Conservation (phyloP, 2,888 invertebrate species). For the Drosophila falleni region DNA sequence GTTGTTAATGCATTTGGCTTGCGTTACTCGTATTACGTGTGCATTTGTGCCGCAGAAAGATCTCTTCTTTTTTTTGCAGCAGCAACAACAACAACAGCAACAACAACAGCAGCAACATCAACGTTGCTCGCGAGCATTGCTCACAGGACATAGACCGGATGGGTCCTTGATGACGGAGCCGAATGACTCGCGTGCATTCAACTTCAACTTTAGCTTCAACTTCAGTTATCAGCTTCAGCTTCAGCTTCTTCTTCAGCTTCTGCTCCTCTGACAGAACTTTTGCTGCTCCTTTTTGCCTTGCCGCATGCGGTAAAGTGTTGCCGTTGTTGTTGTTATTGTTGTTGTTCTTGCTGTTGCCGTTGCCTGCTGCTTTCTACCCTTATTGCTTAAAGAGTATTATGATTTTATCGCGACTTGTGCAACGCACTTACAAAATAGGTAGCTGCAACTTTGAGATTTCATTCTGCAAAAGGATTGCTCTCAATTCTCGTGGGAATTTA, state of each 20-base stretch:
- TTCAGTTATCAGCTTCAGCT: slow-evolving; percentile 29
- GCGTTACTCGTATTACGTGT: slow-evolving; percentile 79
- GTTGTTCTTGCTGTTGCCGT: neutral
- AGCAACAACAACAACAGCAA: slow-evolving; percentile 9
- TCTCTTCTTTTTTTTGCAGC: slow-evolving; percentile 32
- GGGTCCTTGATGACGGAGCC: slow-evolving; percentile 60
- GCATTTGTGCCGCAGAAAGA: slow-evolving; percentile 75
- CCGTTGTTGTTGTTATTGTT: slow-evolving; percentile 13
- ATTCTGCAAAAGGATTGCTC: neutral
- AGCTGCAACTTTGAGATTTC: neutral
- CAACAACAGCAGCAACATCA: slow-evolving; percentile 9
- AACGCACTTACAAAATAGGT: neutral
- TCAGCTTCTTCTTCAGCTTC: slow-evolving; percentile 14
- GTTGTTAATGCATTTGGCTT: slow-evolving; percentile 79
- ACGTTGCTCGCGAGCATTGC: slow-evolving; percentile 19
- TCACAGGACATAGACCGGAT: slow-evolving; percentile 54
- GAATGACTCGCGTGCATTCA: slow-evolving; percentile 72
- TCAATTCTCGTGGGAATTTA: neutral
- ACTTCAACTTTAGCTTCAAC: slow-evolving; percentile 59
- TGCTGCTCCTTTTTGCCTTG: slow-evolving; percentile 26
- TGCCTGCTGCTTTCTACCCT: slow-evolving; percentile 26
- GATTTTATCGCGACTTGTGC: slow-evolving; percentile 10
- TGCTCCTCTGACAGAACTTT: slow-evolving; percentile 21
- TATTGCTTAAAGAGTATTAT: neutral
- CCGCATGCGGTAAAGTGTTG: slow-evolving; percentile 59